phyloP scores from a whole-genome alignment of 2,113 vertebrate genomes.

The Barbus barbus region DNA sequence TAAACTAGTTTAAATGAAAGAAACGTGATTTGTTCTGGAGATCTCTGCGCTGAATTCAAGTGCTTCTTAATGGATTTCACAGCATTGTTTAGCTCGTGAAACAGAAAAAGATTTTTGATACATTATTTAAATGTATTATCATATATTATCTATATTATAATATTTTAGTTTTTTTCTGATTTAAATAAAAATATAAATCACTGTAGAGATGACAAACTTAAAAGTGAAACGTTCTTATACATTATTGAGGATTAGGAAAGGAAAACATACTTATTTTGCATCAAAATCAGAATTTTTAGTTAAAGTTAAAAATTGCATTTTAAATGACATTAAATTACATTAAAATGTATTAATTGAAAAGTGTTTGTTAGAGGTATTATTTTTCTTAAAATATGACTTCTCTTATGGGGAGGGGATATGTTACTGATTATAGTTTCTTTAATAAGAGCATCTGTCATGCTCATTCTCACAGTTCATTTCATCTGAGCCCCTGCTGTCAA shows the following conservation, averaged over 20 bases:
- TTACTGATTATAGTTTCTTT: conserved; percentile 4
- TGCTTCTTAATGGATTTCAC: no score
- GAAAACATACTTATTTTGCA: not conserved
- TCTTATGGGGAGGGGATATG: not conserved
- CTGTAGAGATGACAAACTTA: no score
- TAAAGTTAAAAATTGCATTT: no score
- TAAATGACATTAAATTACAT: no score
- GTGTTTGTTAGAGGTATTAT: not conserved
- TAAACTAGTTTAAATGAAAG: no score
- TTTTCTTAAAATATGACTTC: not conserved
- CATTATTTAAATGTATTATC: no score
- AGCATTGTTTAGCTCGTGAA: no score
- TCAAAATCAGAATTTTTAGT: no score
- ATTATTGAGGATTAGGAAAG: not conserved
- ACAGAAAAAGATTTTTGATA: no score
- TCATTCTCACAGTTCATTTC: not conserved
- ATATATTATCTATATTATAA: not conserved
- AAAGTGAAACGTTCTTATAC: not conserved
- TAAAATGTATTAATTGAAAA: not conserved
- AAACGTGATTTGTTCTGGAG: no score
- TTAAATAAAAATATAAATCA: not conserved
- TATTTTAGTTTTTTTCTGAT: not conserved
- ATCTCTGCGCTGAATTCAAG: no score
- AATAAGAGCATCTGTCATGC: not conserved
- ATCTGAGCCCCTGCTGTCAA: not conserved